These are phyloP conservation scores for Drosophila mulleri DNA, from an alignment of 2,888 invertebrate species.

Conservation along the genomic window DNA sequence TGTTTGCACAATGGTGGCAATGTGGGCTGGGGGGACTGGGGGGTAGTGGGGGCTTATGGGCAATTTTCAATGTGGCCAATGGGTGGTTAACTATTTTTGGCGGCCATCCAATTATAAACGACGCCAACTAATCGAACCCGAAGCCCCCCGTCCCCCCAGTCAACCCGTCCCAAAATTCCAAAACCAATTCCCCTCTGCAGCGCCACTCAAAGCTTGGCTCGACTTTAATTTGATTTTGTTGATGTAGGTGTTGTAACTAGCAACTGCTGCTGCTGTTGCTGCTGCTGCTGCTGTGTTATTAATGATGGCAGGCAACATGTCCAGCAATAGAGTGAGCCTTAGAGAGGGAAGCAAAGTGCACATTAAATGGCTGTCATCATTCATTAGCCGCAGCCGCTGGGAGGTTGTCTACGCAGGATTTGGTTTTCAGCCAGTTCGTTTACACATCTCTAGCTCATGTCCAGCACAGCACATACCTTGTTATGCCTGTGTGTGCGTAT, in stretches of 20 bases:
- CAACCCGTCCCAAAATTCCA: background rate
- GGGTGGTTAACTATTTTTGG: conserved; percentile 56
- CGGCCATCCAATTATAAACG: conserved; percentile 43
- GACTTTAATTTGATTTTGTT: conserved; percentile 70
- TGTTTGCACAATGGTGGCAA: conserved; percentile 4
- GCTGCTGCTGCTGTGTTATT: conserved; percentile 51
- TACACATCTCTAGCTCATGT: conserved; percentile 64
- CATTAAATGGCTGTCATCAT: conserved; percentile 77
- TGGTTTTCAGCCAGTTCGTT: conserved; percentile 49
- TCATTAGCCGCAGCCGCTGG: conserved; percentile 73
- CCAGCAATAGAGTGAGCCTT: background rate
- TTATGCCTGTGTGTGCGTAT: background rate
- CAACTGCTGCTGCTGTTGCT: background rate
- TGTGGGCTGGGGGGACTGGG: too few relatives aligned
- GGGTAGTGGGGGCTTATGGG: background rate
- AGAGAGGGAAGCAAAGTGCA: conserved; percentile 18
- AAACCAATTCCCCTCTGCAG: background rate
- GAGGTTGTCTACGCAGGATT: conserved; percentile 60
- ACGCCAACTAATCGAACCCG: conserved; percentile 20
- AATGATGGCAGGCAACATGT: conserved; percentile 48
- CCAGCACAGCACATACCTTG: conserved; percentile 24
- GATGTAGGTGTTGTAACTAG: conserved; percentile 52
- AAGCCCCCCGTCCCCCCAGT: background rate
- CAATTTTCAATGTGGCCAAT: conserved; percentile 67
- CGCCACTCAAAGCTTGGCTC: conserved; percentile 11